Conservation (phyloP, 2,113 vertebrate genomes). For the Tachysurus vachellii region DNA sequence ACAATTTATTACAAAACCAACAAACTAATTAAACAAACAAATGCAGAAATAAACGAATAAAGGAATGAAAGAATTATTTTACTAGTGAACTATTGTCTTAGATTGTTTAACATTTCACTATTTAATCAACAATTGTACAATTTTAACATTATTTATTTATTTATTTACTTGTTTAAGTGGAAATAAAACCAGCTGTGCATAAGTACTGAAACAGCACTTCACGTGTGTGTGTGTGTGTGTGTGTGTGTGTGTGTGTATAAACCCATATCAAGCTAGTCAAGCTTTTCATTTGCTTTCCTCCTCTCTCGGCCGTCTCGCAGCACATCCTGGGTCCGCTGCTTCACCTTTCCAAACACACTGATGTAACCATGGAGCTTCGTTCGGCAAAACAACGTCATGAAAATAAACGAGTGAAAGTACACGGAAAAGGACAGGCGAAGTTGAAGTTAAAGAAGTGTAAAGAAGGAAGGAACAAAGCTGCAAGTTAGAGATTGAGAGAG, state of each 20-base stretch:
- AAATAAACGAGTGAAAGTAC: constrained; percentile 10
- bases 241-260: not conserved
- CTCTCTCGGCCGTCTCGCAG: not conserved
- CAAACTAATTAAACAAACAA: not conserved
- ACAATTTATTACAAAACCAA: not conserved
- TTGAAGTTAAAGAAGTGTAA: not conserved
- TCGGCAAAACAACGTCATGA: not conserved
- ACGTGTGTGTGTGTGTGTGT: not conserved
- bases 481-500: not conserved
- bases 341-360: constrained; percentile 2
- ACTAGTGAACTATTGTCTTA: not conserved
- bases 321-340: not conserved
- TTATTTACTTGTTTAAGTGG: not conserved
- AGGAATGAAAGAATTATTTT: not conserved
- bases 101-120: not conserved
- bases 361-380: not conserved
- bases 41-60: not conserved
- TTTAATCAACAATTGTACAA: not conserved
- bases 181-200: not conserved
- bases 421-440: not conserved
- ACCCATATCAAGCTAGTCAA: not conserved
- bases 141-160: not conserved
- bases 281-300: constrained; percentile 5
- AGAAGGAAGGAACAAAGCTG: not conserved
- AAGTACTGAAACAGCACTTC: not conserved